Percentiles rank a stretch among this genome's conserved stretches.
Evolutionary conservation across 2,113 vertebrate species (phyloP).

Genomic region (Nannobrachium achirus): DNA sequence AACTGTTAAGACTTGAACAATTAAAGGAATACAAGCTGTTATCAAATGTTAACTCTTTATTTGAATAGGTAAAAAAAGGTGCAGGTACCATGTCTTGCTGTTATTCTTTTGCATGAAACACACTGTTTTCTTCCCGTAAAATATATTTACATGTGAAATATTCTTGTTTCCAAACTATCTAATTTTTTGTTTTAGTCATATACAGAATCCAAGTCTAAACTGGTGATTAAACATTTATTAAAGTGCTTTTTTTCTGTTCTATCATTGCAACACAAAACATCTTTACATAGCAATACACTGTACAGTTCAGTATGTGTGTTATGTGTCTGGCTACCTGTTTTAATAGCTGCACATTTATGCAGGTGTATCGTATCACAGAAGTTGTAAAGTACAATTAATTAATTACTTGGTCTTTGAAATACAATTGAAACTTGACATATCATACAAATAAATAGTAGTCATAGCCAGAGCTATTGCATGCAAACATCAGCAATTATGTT

Average conservation of each 20-base stretch:
- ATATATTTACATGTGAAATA: conserved; percentile 81
- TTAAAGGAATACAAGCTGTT: conserved; percentile 60
- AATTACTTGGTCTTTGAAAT: conserved; percentile 77
- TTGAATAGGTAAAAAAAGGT: conserved; percentile 87
- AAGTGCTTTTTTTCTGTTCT: conserved; percentile 84
- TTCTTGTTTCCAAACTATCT: conserved; percentile 66
- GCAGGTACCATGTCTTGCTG: conserved; percentile 76
- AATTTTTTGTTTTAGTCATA: conserved; percentile 74
- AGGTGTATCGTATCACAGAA: conserved; percentile 67
- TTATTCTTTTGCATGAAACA: conserved; percentile 73
- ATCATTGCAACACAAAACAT: conserved; percentile 81
- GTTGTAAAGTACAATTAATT: conserved; percentile 79
- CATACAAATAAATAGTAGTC: conserved; percentile 89
- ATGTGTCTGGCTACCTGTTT: conserved; percentile 65
- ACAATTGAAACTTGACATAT: conserved; percentile 85
- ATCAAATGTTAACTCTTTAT: conserved; percentile 87
- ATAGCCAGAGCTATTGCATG: conserved; percentile 85
- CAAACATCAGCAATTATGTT: conserved; percentile 85
- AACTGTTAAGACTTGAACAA: conserved; percentile 28
- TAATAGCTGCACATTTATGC: conserved; percentile 64
- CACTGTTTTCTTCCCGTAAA: conserved; percentile 67
- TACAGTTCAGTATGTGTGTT: conserved; percentile 78
- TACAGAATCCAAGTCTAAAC: conserved; percentile 81
- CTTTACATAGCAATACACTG: conserved; percentile 83
- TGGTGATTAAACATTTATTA: conserved; percentile 86